Conservation (phyloP, 2,113 vertebrate species). For the Neomonachus schauinslandi region DNA sequence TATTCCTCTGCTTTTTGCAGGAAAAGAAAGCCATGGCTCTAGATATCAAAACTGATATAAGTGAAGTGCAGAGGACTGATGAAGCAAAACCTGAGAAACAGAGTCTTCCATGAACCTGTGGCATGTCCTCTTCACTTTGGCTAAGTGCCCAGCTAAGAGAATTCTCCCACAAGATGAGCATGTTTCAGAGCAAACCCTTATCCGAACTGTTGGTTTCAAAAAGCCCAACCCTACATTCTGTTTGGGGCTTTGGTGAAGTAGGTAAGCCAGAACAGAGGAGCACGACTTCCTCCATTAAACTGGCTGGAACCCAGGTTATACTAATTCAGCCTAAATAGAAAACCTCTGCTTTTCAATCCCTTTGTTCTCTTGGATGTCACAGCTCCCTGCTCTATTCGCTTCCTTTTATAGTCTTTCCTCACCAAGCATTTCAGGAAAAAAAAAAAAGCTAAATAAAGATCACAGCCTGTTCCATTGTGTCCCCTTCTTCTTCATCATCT, state of each 20-base stretch:
- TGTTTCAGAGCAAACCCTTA: slow-evolving; percentile 52
- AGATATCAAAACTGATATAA: neutral
- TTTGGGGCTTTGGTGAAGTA: slow-evolving; percentile 40
- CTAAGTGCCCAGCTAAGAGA: slow-evolving; percentile 51
- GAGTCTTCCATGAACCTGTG: slow-evolving; percentile 1
- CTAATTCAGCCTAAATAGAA: slow-evolving; percentile 76
- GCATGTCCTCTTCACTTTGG: slow-evolving; percentile 50
- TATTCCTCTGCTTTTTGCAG: slow-evolving; percentile 11
- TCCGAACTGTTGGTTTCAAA: slow-evolving; percentile 37
- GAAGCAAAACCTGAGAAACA: slow-evolving; percentile 54
- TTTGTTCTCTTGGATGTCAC: slow-evolving; percentile 82
- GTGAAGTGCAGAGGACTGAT: neutral
- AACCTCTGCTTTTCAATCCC: slow-evolving; percentile 80
- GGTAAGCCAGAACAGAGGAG: slow-evolving; percentile 59
- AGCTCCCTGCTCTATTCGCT: slow-evolving; percentile 84
- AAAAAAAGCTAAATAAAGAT: slow-evolving; percentile 88
- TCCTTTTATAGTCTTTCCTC: slow-evolving; percentile 85
- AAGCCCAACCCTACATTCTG: neutral
- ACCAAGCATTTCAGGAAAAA: slow-evolving; percentile 82
- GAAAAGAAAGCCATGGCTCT: neutral
- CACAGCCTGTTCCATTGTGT: slow-evolving; percentile 85
- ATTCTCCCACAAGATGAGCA: slow-evolving; percentile 51
- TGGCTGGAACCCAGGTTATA: slow-evolving; percentile 71
- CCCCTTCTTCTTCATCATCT: slow-evolving; percentile 85
- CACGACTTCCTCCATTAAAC: slow-evolving; percentile 57